phyloP scores from a whole-genome alignment of 2,888 invertebrate species.

The Dynastes maya region DNA sequence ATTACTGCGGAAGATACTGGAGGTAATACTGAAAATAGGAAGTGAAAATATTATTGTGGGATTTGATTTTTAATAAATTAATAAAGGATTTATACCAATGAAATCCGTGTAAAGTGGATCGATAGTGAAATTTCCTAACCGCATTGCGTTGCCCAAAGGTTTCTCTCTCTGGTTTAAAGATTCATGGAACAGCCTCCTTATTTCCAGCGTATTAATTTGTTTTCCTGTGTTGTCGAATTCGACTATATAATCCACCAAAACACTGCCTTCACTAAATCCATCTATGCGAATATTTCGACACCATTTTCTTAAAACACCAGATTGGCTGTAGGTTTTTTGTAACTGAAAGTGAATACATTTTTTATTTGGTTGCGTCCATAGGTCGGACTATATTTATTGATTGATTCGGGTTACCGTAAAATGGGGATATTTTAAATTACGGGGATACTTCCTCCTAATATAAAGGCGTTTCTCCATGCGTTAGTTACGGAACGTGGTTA shows the following conservation, averaged over 20 bases:
- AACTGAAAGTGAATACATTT: slow-evolving; percentile 73
- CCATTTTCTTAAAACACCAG: slow-evolving; percentile 83
- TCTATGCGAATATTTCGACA: slow-evolving; percentile 90
- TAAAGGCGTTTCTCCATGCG: too few species aligned
- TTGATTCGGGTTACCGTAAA: too few species aligned
- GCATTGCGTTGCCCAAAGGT: slow-evolving; percentile 72
- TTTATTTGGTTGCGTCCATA: too few species aligned
- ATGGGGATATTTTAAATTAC: too few species aligned
- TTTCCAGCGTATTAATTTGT: slow-evolving; percentile 80
- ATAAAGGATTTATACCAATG: slow-evolving; percentile 75
- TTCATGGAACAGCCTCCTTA: slow-evolving; percentile 80
- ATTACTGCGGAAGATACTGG: slow-evolving; percentile 78
- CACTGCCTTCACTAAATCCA: slow-evolving; percentile 89
- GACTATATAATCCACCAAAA: slow-evolving; percentile 92
- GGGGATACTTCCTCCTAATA: too few species aligned
- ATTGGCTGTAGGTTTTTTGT: slow-evolving; percentile 86
- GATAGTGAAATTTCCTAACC: slow-evolving; percentile 86
- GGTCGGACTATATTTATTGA: too few species aligned
- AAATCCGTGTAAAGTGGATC: slow-evolving; percentile 92
- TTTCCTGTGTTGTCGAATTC: slow-evolving; percentile 84
- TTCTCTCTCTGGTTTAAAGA: slow-evolving; percentile 71
- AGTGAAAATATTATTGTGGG: neutral
- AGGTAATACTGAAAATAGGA: slow-evolving; percentile 76
- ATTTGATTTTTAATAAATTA: neutral
- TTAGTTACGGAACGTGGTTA: too few species aligned